Evolutionary conservation across 2,113 vertebrate species (phyloP).

Genomic region (Enhydra lutris): DNA sequence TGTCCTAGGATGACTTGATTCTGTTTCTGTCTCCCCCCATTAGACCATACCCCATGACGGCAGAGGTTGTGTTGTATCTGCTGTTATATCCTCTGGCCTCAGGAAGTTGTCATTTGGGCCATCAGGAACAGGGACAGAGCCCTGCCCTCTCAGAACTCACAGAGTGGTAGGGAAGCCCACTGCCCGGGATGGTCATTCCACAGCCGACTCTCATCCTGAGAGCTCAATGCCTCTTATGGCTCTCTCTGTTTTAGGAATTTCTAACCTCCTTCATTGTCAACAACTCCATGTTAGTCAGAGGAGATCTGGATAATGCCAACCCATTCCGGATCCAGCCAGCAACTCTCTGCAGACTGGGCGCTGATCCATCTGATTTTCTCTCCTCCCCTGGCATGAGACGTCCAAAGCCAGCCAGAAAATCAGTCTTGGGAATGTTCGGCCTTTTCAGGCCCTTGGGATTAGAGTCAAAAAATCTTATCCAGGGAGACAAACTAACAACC

Average conservation of each 20-base stretch:
- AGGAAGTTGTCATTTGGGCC: not conserved
- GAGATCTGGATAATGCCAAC: constrained; percentile 61
- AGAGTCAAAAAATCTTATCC: not conserved
- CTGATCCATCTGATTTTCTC: constrained; percentile 54
- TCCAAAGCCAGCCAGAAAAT: constrained; percentile 60
- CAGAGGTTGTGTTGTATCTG: not conserved
- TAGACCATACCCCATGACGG: not conserved
- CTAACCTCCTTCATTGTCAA: constrained; percentile 1
- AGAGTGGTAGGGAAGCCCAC: not conserved
- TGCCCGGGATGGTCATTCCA: not conserved
- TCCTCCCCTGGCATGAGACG: constrained; percentile 44
- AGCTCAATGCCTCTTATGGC: not conserved
- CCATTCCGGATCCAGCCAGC: constrained; percentile 1
- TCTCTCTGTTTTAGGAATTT: not conserved
- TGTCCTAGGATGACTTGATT: not conserved
- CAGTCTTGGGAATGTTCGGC: constrained; percentile 55
- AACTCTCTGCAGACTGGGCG: constrained; percentile 60
- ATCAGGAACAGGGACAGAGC: not conserved
- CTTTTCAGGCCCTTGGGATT: constrained; percentile 46
- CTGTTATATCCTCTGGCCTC: not conserved
- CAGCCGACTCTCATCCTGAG: not conserved
- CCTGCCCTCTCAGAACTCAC: not conserved
- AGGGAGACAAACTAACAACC: not conserved
- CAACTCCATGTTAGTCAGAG: constrained; percentile 17
- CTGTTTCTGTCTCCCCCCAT: not conserved